Percentiles rank a stretch among this genome's conserved stretches.
phyloP scores from a whole-genome alignment of 1,140 invertebrate species.

The Lasioglossum albipes region DNA sequence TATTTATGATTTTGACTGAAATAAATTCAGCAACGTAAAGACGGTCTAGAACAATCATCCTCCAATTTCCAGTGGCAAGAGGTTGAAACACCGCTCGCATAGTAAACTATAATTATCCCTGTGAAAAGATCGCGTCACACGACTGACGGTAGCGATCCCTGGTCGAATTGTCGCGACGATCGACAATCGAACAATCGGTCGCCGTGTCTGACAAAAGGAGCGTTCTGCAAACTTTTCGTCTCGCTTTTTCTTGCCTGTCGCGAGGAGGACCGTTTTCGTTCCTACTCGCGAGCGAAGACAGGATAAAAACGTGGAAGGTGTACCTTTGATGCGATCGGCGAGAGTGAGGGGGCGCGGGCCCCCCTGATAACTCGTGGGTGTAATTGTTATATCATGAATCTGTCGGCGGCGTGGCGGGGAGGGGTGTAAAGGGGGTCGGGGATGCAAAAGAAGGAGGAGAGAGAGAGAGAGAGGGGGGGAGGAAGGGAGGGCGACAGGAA shows the following conservation, averaged over 20 bases:
- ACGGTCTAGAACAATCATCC: neutral
- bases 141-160: too few relatives aligned
- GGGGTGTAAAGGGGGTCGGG: too few relatives aligned
- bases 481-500: constrained; percentile 59
- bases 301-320: constrained; percentile 32
- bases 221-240: constrained; percentile 12
- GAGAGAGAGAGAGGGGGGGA: constrained; percentile 46
- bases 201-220: neutral
- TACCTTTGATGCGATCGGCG: constrained; percentile 50
- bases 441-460: constrained; percentile 12
- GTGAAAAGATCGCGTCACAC: too few relatives aligned
- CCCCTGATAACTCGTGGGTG: constrained; percentile 67
- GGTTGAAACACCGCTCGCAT: too few relatives aligned
- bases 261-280: constrained; percentile 16
- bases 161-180: neutral
- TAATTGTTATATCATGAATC: constrained; percentile 76
- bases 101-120: too few relatives aligned
- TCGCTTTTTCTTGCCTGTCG: neutral
- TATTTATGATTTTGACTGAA: too few relatives aligned
- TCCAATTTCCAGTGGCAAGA: neutral
- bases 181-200: neutral
- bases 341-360: neutral
- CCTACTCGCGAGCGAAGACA: neutral
- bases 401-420: neutral
- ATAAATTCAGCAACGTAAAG: neutral